Evolutionary conservation across 2,113 vertebrate species (phyloP).

Genomic region (Odocoileus virginianus): DNA sequence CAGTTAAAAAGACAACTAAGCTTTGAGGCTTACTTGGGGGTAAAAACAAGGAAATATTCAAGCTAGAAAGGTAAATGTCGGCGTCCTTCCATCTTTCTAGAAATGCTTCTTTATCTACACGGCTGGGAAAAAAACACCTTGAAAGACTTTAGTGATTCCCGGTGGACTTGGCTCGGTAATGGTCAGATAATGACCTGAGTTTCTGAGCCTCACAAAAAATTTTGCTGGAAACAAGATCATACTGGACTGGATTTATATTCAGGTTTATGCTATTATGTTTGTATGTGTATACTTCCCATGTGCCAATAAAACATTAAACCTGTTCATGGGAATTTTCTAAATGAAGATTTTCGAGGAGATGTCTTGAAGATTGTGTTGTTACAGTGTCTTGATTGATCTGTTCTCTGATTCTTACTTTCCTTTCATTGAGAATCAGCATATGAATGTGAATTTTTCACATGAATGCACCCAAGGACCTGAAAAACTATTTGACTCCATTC

Average conservation of each 20-base stretch:
- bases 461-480: not conserved
- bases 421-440: not conserved
- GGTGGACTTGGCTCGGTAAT: not conserved
- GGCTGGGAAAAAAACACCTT: not conserved
- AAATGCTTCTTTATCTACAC: not conserved
- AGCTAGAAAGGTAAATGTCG: conserved; percentile 12
- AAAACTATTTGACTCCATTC: not conserved
- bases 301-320: not conserved
- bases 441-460: not conserved
- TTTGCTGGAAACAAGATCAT: not conserved
- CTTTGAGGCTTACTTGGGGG: conserved; percentile 9
- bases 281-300: not conserved
- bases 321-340: not conserved
- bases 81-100: not conserved
- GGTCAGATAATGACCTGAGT: not conserved
- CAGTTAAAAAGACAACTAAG: not conserved
- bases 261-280: not conserved
- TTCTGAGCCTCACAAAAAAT: not conserved
- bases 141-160: not conserved
- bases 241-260: not conserved
- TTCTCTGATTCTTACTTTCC: not conserved
- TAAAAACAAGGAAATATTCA: conserved; percentile 30
- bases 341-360: not conserved
- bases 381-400: not conserved
- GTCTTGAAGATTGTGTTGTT: not conserved